Evolutionary conservation across 1,140 invertebrate genomes (phyloP), one percentile per base, ranked within the genome.

Genomic region (Papilio glaucus): DNA sequence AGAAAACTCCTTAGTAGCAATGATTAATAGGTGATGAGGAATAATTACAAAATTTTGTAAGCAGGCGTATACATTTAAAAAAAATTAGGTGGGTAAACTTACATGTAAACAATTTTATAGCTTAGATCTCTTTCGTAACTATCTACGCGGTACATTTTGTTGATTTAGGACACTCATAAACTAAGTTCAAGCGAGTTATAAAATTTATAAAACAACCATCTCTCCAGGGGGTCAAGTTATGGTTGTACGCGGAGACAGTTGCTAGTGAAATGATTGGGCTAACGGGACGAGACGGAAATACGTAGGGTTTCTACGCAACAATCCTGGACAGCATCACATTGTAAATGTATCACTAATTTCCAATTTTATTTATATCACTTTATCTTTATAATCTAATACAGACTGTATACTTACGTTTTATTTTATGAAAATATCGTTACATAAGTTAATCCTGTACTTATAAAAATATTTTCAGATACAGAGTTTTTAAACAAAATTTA

Each of bases 121-220:
- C 49, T 53, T 53, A 53, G 21, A 53, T 53, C 49, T 21, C 18
- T 53, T 53, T 53, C 49, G 21, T 53, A 24, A 53, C 49, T n/a
- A 21, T 53, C n/a, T 45, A 45, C 49, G 21, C 18, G 18, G 49
- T 53, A 53, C 49, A 24, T 53, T 53, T 53, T 53, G 49, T 53
- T 53, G 49, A 53, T 53, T 53, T 53, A 53, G 49, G 49, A 53
- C 24, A 53, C 49, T 8, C 49, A 53, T 53, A 53, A 53, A 53
- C 15, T 49, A 15, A 49, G 49, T 53, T 53, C 18, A 53, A 53
- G 49, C 49, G 49, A 53, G 49, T 53, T 53, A 53, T 53, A 53
- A 21, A 53, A 53, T 53, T 24, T 53, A 53, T 53, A 53, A 53
- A 53, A 53, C 49, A 53, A 53, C 49, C 49, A 53, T 10, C 49